Conservation (phyloP, 2,797 vertebrate species). For the Syndactyla subalaris region DNA sequence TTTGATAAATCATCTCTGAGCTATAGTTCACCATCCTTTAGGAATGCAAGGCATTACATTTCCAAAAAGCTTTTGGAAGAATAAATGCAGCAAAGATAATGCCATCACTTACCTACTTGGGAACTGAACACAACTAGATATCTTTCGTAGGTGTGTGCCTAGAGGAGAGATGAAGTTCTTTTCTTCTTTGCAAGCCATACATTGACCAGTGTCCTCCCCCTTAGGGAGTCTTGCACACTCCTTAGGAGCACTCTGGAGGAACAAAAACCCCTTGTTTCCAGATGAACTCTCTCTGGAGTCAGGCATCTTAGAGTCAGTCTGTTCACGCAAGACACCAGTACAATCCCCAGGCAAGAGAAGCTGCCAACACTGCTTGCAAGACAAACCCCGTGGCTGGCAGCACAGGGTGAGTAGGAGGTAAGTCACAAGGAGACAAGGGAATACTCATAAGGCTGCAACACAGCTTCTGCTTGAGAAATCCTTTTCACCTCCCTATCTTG, state of each 20-base stretch:
- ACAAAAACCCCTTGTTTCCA: background rate
- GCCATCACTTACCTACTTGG: background rate
- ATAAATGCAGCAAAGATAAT: background rate
- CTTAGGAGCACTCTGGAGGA: background rate
- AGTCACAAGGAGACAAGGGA: background rate
- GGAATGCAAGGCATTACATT: background rate
- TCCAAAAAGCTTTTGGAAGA: background rate
- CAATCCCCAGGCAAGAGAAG: background rate
- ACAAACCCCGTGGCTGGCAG: background rate
- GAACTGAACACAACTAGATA: background rate
- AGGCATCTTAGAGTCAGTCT: background rate
- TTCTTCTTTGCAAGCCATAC: background rate
- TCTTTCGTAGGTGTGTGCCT: background rate
- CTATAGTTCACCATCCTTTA: background rate
- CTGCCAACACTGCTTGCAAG: background rate
- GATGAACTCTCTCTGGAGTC: background rate
- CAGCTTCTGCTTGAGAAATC: background rate
- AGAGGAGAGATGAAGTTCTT: background rate
- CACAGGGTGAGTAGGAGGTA: background rate
- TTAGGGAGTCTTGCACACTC: background rate
- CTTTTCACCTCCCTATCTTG: background rate
- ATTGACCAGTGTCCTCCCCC: rapidly evolving
- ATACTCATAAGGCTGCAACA: background rate
- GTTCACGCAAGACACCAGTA: background rate
- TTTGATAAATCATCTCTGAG: background rate